Evolutionary conservation across 2,888 invertebrate genomes (phyloP), one percentile per base, ranked within the genome.

Genomic region (Papilio protenor): DNA sequence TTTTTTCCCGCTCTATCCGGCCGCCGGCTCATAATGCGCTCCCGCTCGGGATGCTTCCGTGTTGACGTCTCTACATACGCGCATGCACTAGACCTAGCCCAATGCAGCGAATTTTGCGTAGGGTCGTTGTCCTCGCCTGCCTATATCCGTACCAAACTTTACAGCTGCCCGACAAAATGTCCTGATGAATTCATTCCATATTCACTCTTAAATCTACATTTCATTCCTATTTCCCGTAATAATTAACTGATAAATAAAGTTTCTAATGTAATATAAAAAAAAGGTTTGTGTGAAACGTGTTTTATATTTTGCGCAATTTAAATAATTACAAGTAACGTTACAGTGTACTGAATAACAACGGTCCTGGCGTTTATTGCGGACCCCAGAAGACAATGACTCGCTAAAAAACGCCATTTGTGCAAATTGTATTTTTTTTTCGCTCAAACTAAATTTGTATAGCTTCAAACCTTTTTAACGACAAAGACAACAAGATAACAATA

Each of bases 81-180:
- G 92, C 91, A 92, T 92, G 90, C 90, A 92, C 92, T 94, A 93
- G 92, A 93, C 94, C 95, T 95, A 95, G 94, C 93, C 92, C 94
- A 95, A 94, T 95, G 95, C 95, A 94, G 94, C 88, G 93, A 94
- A 95, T 94, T 95, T 95, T 95, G 95, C 94, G 95, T 95, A 93
- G 92, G 95, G 92, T 95, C 94, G 89, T 90, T 90, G 94, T 91
- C 92, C 94, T 92, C 89, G 76, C 80, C 81, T 81, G 82, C 81
- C 82, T 82, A 83, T 83, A 83, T 83, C 81, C 81, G 81, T 82
- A 82, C 81, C 77, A 79, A 82, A 81, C 80, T 82, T 83, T 81
- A 80, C 81, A 71, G 77, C 66, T 78, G 75, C 66, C 52, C 52
- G 66, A 72, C 80, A 61, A 81, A 80, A 80, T 83, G 85, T 85